Percentiles rank a stretch among this genome's conserved stretches.
These are phyloP conservation scores for Philaethria dido DNA, from an alignment of 2,888 invertebrate genomes.

Conservation along the genomic window DNA sequence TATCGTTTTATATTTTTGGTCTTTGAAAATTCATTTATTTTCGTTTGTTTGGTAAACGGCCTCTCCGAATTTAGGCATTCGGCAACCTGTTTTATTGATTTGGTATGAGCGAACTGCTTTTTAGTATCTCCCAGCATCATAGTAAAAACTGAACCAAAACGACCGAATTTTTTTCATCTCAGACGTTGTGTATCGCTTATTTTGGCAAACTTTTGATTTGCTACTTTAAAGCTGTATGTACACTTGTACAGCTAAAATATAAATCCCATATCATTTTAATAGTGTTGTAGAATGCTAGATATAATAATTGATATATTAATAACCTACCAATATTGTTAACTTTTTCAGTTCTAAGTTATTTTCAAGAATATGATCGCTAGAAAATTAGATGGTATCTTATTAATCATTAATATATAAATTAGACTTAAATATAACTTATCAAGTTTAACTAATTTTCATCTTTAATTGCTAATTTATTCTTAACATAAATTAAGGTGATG, in stretches of 20 bases:
- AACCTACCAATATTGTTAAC: no score
- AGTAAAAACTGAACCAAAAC: slow-evolving; percentile 36
- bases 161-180: slow-evolving; percentile 21
- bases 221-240: not conserved
- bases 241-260: not conserved
- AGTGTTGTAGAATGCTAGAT: no score
- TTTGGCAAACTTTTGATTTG: slow-evolving; percentile 4
- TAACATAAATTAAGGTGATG: not conserved
- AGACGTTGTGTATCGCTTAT: not conserved
- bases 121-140: slow-evolving; percentile 31
- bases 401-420: no score
- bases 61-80: slow-evolving; percentile 53
- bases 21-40: slow-evolving; percentile 83
- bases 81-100: slow-evolving; percentile 64
- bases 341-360: no score
- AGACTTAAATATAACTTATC: no score
- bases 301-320: no score
- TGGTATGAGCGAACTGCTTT: slow-evolving; percentile 45
- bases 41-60: slow-evolving; percentile 79
- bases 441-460: not conserved
- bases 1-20: slow-evolving; percentile 82
- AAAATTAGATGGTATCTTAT: no score
- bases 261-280: not conserved
- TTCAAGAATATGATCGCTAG: no score
- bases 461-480: slow-evolving; percentile 7